These are phyloP conservation scores for Bufotes viridis DNA, from an alignment of 2,797 vertebrate species.

Conservation along the genomic window DNA sequence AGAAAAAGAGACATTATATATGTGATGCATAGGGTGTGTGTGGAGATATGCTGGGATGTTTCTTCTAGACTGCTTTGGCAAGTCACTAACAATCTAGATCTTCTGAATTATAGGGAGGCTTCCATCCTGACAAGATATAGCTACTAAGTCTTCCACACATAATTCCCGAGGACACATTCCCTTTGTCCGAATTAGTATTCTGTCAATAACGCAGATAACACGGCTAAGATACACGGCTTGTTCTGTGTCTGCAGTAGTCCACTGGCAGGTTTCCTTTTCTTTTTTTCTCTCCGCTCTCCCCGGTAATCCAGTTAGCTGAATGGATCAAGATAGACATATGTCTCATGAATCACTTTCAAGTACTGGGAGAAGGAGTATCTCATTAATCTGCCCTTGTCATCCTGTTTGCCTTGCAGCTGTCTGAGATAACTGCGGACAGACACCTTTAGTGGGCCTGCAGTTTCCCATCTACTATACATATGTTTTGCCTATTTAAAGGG, in stretches of 20 bases:
- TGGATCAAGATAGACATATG: slow-evolving; percentile 81
- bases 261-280: slow-evolving; percentile 75
- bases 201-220: slow-evolving; percentile 81
- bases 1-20: too few species aligned
- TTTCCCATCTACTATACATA: background rate
- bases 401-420: slow-evolving; percentile 86
- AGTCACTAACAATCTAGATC: slow-evolving; percentile 30
- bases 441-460: slow-evolving; percentile 21
- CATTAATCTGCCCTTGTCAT: slow-evolving; percentile 85
- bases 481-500: too few species aligned
- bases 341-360: slow-evolving; percentile 84
- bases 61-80: background rate
- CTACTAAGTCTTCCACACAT: slow-evolving; percentile 76
- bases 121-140: slow-evolving; percentile 72
- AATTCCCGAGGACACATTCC: slow-evolving; percentile 76
- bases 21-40: background rate
- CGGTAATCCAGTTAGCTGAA: slow-evolving; percentile 83
- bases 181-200: slow-evolving; percentile 83
- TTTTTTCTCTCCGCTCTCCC: slow-evolving; percentile 68
- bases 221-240: slow-evolving; percentile 76
- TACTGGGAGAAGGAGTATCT: slow-evolving; percentile 79
- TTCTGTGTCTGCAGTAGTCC: slow-evolving; percentile 73
- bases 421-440: slow-evolving; percentile 76
- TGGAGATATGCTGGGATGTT: background rate
- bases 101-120: slow-evolving; percentile 65